Conservation (phyloP, 2,888 invertebrate genomes). For the Peribatodes rhomboidaria region DNA sequence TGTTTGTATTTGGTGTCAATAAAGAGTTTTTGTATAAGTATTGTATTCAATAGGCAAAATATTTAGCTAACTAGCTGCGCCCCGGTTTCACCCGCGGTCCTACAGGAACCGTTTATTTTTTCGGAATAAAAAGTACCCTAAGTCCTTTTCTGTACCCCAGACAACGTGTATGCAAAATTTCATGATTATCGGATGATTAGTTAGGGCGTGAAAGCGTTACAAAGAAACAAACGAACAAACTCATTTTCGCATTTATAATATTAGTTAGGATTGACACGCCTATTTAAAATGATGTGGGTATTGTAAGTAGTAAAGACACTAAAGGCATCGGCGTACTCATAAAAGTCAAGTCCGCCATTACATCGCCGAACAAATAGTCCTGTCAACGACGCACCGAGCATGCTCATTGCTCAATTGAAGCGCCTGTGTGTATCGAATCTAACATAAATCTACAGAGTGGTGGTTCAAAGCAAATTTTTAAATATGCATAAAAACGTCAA, state of each 20-base stretch:
- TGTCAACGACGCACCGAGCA: slow-evolving; percentile 12
- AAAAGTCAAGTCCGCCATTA: slow-evolving; percentile 11
- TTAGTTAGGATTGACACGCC: too few species aligned
- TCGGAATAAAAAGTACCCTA: too few species aligned
- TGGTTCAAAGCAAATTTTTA: slow-evolving; percentile 83
- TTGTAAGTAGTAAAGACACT: neutral
- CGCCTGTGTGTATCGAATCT: slow-evolving; percentile 60
- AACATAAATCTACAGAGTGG: slow-evolving; percentile 73
- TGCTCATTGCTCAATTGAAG: slow-evolving; percentile 35
- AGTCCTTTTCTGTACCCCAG: too few species aligned
- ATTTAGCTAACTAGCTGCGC: neutral
- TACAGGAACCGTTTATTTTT: too few species aligned
- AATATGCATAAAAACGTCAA: slow-evolving; percentile 85
- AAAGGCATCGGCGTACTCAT: slow-evolving; percentile 2
- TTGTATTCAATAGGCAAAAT: neutral
- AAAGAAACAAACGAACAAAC: too few species aligned
- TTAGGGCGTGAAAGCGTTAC: too few species aligned
- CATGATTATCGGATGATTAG: too few species aligned
- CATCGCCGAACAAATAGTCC: slow-evolving; percentile 19
- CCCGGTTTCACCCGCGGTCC: too few species aligned
- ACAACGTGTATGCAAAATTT: too few species aligned
- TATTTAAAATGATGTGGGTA: neutral
- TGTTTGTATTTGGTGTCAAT: too few species aligned
- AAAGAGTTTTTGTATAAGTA: too few species aligned
- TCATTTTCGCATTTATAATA: too few species aligned